Percentiles rank a stretch among this genome's conserved stretches.
Conservation (phyloP, 2,113 vertebrate species). For the Leptodactylus fuscus region DNA sequence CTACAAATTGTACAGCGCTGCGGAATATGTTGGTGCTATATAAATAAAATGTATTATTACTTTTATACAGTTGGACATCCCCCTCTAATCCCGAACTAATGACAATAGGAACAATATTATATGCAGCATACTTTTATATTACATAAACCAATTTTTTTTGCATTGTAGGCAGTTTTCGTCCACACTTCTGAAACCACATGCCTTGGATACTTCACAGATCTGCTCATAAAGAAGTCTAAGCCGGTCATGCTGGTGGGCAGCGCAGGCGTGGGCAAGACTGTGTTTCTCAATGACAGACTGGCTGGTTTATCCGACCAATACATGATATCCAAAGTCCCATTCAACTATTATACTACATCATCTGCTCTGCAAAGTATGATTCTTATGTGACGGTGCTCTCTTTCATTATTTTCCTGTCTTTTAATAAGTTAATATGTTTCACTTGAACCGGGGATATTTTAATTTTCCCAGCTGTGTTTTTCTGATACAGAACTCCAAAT, state of each 20-base stretch:
- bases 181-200: conserved; percentile 65
- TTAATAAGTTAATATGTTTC: neutral
- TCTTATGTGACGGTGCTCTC: neutral
- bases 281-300: conserved; percentile 61
- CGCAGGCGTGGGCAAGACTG: conserved; percentile 65
- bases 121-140: neutral
- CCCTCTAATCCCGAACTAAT: too few relatives aligned
- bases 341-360: conserved; percentile 67
- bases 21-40: too few relatives aligned
- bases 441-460: too few relatives aligned
- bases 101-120: too few relatives aligned
- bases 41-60: too few relatives aligned
- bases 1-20: too few relatives aligned
- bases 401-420: neutral
- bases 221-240: conserved; percentile 67
- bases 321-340: conserved; percentile 64
- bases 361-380: conserved; percentile 67
- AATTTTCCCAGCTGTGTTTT: too few relatives aligned
- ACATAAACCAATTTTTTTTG: neutral
- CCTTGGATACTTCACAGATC: conserved; percentile 67
- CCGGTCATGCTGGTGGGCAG: conserved; percentile 67
- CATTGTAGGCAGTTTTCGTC: conserved; percentile 67
- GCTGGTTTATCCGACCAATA: conserved; percentile 64
- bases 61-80: too few relatives aligned
- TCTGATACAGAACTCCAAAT: too few relatives aligned